Conservation (phyloP, 2,888 invertebrate genomes). For the Trilocha varians region DNA sequence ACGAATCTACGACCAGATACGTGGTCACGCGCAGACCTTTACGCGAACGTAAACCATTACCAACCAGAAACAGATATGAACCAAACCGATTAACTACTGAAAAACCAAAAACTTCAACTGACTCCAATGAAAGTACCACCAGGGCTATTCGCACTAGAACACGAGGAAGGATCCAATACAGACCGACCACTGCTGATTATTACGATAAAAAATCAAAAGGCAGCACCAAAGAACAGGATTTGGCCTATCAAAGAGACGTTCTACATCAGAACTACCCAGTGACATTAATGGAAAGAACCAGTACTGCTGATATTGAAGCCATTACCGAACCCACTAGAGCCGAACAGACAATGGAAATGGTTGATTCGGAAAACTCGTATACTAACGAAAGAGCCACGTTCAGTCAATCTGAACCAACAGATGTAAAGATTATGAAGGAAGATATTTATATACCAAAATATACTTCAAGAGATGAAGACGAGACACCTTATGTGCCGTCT, state of each 20-base stretch:
- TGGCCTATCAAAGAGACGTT: constrained; percentile 77
- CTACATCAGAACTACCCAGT: constrained; percentile 77
- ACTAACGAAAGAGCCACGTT: constrained; percentile 50
- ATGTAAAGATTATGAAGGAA: too few species aligned
- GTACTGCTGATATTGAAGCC: constrained; percentile 62
- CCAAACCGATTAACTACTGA: constrained; percentile 56
- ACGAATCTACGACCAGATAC: constrained; percentile 50
- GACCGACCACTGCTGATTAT: constrained; percentile 45
- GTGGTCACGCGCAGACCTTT: constrained; percentile 61
- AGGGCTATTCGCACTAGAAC: constrained; percentile 34
- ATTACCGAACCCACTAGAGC: constrained; percentile 49
- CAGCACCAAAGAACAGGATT: constrained; percentile 43
- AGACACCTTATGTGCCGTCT: constrained; percentile 33
- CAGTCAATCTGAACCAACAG: constrained; percentile 23
- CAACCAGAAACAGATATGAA: constrained; percentile 46
- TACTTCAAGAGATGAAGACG: constrained; percentile 31
- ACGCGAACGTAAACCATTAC: constrained; percentile 66
- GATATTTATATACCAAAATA: constrained; percentile 25
- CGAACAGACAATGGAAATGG: constrained; percentile 31
- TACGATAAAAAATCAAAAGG: constrained; percentile 37
- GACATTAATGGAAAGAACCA: constrained; percentile 63
- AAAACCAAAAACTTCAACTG: constrained; percentile 33
- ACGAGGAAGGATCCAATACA: constrained; percentile 70
- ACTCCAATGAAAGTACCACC: constrained; percentile 46
- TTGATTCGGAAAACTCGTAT: constrained; percentile 59